Evolutionary conservation across 2,797 vertebrate species (phyloP).

Genomic region (Morus bassanus): DNA sequence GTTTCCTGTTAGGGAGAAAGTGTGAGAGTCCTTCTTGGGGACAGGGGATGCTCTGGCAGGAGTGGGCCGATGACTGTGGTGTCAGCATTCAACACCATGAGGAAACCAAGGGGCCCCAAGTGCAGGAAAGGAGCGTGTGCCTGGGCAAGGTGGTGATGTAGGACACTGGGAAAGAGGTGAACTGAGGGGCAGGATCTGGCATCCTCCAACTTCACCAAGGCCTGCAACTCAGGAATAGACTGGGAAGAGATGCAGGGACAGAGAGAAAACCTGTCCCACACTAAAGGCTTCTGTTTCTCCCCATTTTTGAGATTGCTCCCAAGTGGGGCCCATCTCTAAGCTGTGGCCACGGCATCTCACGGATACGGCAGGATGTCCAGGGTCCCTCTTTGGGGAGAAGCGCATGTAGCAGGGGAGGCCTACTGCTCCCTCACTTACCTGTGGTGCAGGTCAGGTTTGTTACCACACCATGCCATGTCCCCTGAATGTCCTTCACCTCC

Average conservation of each 20-base stretch:
- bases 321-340: neutral
- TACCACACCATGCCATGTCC: fast-evolving
- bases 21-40: neutral
- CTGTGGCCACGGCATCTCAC: neutral
- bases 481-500: neutral
- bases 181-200: neutral
- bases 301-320: neutral
- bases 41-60: neutral
- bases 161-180: neutral
- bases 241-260: neutral
- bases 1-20: neutral
- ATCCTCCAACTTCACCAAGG: neutral
- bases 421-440: neutral
- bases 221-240: neutral
- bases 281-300: neutral
- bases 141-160: neutral
- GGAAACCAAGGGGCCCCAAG: neutral
- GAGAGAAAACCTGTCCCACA: neutral
- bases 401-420: neutral
- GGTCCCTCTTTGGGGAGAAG: neutral
- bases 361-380: fast-evolving
- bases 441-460: neutral
- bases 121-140: neutral
- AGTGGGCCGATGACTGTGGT: neutral
- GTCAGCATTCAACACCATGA: neutral